These are phyloP conservation scores for Laticauda colubrina DNA, from an alignment of 2,113 vertebrate genomes.

Conservation along the genomic window DNA sequence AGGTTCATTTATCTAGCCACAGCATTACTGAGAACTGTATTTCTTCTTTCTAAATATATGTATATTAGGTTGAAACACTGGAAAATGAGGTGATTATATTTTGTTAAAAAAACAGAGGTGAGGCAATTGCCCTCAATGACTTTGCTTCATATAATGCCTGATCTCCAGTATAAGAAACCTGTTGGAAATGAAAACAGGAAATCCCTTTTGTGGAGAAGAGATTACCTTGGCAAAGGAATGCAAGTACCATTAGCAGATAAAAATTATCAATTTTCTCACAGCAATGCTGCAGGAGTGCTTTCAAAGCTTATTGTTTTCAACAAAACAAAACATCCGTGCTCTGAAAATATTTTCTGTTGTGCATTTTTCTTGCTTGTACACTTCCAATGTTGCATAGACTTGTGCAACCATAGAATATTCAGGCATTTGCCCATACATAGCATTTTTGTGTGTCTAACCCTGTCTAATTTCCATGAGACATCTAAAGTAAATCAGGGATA, in stretches of 20 bases:
- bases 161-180: background rate
- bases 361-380: conserved; percentile 21
- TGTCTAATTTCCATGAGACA: background rate
- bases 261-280: conserved; percentile 16
- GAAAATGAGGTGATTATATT: background rate
- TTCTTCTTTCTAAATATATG: background rate
- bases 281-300: background rate
- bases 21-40: background rate
- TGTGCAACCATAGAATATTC: conserved; percentile 3
- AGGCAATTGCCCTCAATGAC: background rate
- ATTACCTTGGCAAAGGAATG: background rate
- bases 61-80: background rate
- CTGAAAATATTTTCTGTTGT: conserved; percentile 33
- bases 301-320: conserved; percentile 45
- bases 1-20: background rate
- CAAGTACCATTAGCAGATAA: background rate
- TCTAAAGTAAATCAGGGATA: background rate
- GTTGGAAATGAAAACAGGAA: background rate
- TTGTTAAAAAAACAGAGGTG: background rate
- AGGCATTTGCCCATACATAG: background rate
- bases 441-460: background rate
- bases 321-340: background rate
- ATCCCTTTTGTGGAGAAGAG: background rate
- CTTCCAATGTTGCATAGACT: background rate
- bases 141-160: background rate